Conservation (phyloP, 2,888 invertebrate genomes). For the Ophioninae sp. region DNA sequence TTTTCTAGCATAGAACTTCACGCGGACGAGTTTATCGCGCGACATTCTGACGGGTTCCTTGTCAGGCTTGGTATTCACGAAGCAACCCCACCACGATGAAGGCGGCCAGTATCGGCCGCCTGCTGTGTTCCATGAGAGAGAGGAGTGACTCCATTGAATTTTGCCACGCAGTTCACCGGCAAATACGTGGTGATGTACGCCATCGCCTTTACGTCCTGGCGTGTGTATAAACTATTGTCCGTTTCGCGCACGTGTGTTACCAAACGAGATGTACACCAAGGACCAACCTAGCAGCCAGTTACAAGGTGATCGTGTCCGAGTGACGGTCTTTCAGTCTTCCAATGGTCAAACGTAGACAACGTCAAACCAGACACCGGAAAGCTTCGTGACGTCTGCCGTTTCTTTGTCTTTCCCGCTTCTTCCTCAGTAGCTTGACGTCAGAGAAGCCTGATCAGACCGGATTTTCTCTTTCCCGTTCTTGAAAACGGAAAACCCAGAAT, state of each 20-base stretch:
- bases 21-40: slow-evolving; percentile 59
- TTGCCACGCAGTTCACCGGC: slow-evolving; percentile 50
- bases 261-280: background rate
- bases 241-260: background rate
- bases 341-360: background rate
- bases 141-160: slow-evolving; percentile 52
- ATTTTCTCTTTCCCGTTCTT: background rate
- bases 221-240: background rate
- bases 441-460: background rate
- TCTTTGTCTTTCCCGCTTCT: background rate
- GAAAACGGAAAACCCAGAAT: too few relatives aligned
- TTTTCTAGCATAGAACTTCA: slow-evolving; percentile 47
- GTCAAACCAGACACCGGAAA: background rate
- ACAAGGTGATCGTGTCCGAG: background rate
- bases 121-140: background rate
- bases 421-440: background rate
- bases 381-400: background rate
- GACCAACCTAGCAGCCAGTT: background rate
- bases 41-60: slow-evolving; percentile 57
- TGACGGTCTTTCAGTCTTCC: background rate
- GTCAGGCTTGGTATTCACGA: slow-evolving; percentile 54
- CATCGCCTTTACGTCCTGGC: background rate
- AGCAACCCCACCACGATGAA: slow-evolving; percentile 1
- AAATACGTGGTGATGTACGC: slow-evolving; percentile 22
- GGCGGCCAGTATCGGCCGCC: slow-evolving; percentile 53